Base-by-base conservation (phyloP, 2,888 invertebrate genomes). In the Seladonia tumulorum region DNA sequence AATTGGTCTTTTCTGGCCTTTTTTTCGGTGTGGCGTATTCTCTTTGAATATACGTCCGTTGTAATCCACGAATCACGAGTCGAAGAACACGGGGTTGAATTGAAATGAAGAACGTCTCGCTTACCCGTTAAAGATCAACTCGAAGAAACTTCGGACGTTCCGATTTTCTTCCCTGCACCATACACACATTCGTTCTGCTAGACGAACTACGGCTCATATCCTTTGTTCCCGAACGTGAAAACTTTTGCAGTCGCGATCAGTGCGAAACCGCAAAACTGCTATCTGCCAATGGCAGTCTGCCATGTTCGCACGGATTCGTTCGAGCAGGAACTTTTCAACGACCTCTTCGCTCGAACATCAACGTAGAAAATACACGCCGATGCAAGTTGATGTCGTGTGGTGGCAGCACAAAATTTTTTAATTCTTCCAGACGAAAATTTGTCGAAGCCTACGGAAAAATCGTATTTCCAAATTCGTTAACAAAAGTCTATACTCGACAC, bases 171-270 rank as follows among this genome's bases (percentile, higher is more conserved):
- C 63, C 47, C 39, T 74, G 49, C 83, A 87, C 74, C 71, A 87
- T 87, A 81, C 86, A 88, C 82, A 81, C 82, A 72, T 87, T 66
- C 75, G 82, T 81, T 86, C 82, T 73, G 75, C 68, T 80, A 87
- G 87, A 86, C 79, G 76, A 83, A 85, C 90, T 86, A 88, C 87
- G 87, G 88, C 76, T 90, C 92, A 91, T 92, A 91, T 90, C 90
- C 90, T 88, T 89, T 75, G 81, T 78, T 88, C 89, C 86, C 86
- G 78, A 87, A 88, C 78, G 85, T 88, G 81, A 87, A 87, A 86
- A 68, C 60, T 60, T 72, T 16, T 57, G 39, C 68, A 82, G 66
- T 70, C 76, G 72, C 60, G 87, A 92, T 81, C 81, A 90, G 88
- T 88, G 86, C 83, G 88, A 92, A 87, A 83, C 90, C 89, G 85